A percentile compares a stretch with the other conserved stretches of the same genome.
These are phyloP conservation scores for Drosophila trapezifrons DNA, from an alignment of 1,140 invertebrate genomes.

Conservation along the genomic window DNA sequence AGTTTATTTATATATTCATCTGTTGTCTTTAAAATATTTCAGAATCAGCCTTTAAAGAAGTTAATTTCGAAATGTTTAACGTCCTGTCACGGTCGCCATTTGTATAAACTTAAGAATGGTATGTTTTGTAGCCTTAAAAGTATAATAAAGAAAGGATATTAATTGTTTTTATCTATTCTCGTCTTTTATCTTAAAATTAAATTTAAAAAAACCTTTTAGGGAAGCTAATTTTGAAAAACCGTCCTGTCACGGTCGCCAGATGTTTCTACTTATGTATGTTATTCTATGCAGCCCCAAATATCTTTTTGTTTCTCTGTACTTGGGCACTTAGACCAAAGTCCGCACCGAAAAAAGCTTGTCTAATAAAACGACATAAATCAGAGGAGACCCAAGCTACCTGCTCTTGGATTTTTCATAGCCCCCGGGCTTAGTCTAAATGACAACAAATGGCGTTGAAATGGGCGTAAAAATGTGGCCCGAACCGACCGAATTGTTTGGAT, in stretches of 20 bases:
- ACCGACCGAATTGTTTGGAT: slow-evolving; percentile 56
- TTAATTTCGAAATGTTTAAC: no score
- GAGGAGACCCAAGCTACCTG: slow-evolving; percentile 31
- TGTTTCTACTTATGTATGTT: background rate
- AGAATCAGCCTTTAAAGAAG: no score
- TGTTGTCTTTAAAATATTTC: no score
- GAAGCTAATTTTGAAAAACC: background rate
- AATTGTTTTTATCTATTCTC: background rate
- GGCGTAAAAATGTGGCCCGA: slow-evolving; percentile 44
- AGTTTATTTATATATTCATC: no score
- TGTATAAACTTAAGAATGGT: no score
- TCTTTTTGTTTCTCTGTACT: slow-evolving; percentile 2
- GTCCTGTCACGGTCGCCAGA: background rate
- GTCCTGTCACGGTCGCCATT: no score
- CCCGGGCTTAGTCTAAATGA: slow-evolving; percentile 36
- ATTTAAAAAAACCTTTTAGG: background rate
- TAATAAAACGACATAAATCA: slow-evolving; percentile 52
- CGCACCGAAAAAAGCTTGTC: slow-evolving; percentile 17
- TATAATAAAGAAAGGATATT: background rate
- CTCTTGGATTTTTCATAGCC: slow-evolving; percentile 20
- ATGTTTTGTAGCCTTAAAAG: no score
- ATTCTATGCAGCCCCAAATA: background rate
- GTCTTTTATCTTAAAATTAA: background rate
- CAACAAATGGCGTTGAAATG: slow-evolving; percentile 52
- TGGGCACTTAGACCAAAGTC: slow-evolving; percentile 15